Conservation (phyloP, 2,113 vertebrate species). For the Columba livia region DNA sequence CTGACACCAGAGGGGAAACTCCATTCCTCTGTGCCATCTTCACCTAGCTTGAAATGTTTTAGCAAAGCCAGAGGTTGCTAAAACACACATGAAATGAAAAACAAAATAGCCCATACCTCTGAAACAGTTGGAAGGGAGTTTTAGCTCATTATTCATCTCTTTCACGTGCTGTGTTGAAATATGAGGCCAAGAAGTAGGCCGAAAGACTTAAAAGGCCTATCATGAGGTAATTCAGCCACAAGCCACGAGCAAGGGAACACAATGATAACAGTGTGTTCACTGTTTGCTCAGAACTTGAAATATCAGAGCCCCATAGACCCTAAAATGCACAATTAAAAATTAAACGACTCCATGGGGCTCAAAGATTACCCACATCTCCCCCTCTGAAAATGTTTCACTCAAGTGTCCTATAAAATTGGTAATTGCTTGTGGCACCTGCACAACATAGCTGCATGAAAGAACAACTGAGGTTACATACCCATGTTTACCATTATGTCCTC, state of each 20-base stretch:
- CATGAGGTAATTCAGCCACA: slow-evolving; percentile 68
- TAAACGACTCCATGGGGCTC: slow-evolving; percentile 32
- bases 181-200: slow-evolving; percentile 59
- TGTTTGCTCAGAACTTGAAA: slow-evolving; percentile 57
- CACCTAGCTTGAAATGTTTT: not conserved
- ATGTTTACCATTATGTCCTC: not conserved
- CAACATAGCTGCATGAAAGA: not conserved
- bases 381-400: slow-evolving; percentile 26
- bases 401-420: slow-evolving; percentile 19
- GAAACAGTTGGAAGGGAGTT: slow-evolving; percentile 19
- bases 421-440: slow-evolving; percentile 38
- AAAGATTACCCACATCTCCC: slow-evolving; percentile 17
- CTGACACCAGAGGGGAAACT: slow-evolving; percentile 28
- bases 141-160: slow-evolving; percentile 62
- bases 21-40: not conserved
- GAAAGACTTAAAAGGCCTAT: slow-evolving; percentile 57
- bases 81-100: slow-evolving; percentile 43
- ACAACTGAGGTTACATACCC: not conserved
- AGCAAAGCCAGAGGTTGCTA: slow-evolving; percentile 13
- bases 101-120: slow-evolving; percentile 49
- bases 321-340: slow-evolving; percentile 54
- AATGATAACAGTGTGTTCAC: slow-evolving; percentile 62
- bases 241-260: slow-evolving; percentile 33
- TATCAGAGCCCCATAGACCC: slow-evolving; percentile 42
- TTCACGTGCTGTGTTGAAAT: slow-evolving; percentile 65